These are phyloP conservation scores for Drosophila barbarae DNA, from an alignment of 2,888 invertebrate genomes.

Conservation along the genomic window DNA sequence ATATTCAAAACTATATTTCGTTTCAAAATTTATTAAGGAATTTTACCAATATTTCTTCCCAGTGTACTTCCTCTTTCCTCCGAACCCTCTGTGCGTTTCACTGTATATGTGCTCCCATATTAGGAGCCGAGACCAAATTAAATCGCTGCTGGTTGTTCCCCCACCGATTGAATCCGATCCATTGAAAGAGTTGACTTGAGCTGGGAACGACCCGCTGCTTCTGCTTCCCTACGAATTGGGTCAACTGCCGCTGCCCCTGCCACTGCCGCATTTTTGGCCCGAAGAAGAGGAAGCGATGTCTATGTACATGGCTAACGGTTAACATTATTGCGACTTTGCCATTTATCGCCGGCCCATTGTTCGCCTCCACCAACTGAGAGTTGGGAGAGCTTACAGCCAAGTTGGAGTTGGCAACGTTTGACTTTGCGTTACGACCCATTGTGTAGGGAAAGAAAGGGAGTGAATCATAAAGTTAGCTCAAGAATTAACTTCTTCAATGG, in stretches of 20 bases:
- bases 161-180: slow-evolving; percentile 64
- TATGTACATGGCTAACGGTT: slow-evolving; percentile 59
- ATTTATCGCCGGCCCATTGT: slow-evolving; percentile 62
- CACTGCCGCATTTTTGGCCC: slow-evolving; percentile 59
- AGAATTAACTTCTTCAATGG: slow-evolving; percentile 24
- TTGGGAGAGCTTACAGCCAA: slow-evolving; percentile 8
- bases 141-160: slow-evolving; percentile 43
- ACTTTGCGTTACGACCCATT: slow-evolving; percentile 69
- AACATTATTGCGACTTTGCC: slow-evolving; percentile 69
- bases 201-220: slow-evolving; percentile 24
- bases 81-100: slow-evolving; percentile 18
- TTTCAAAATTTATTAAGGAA: accelerated
- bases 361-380: slow-evolving; percentile 41
- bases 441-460: slow-evolving; percentile 6
- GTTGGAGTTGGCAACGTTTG: slow-evolving; percentile 1
- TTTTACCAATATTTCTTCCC: neutral
- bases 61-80: slow-evolving; percentile 32
- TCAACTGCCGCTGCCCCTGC: slow-evolving; percentile 54
- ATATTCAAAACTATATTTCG: neutral
- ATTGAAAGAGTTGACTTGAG: slow-evolving; percentile 53
- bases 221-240: slow-evolving; percentile 55
- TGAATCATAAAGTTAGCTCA: slow-evolving; percentile 7
- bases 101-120: slow-evolving; percentile 51
- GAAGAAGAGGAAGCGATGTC: slow-evolving; percentile 39
- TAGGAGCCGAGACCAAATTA: slow-evolving; percentile 35